Conservation (phyloP, 2,797 vertebrate genomes). For the Myripristis murdjan region DNA sequence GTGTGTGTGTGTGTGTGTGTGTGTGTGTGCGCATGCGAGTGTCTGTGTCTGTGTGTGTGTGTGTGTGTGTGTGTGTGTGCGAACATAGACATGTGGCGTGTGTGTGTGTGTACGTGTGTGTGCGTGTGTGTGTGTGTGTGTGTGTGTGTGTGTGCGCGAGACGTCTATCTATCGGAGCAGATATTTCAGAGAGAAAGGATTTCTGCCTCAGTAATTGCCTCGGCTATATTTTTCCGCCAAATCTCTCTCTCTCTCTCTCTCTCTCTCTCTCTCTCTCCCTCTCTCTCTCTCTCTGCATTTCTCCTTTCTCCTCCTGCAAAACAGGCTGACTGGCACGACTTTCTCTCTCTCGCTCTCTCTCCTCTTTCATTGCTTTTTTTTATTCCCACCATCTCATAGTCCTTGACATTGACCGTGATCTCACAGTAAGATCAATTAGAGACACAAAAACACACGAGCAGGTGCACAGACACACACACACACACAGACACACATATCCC, state of each 20-base stretch:
- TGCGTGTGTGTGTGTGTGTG: conserved; percentile 37
- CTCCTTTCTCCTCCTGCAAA: conserved; percentile 51
- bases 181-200: conserved; percentile 82
- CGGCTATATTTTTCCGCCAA: conserved; percentile 66
- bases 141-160: conserved; percentile 66
- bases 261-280: conserved; percentile 10
- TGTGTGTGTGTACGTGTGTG: conserved; percentile 30
- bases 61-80: too few relatives aligned
- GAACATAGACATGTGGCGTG: too few relatives aligned
- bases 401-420: conserved; percentile 65
- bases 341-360: conserved; percentile 40
- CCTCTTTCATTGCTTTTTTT: conserved; percentile 39
- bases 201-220: conserved; percentile 85
- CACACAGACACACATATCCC: not conserved
- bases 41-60: not conserved
- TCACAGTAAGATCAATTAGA: conserved; percentile 53
- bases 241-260: not conserved
- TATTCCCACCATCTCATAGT: conserved; percentile 52
- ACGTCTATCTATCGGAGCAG: conserved; percentile 76
- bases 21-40: not conserved
- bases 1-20: conserved; percentile 10
- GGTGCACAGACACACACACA: not conserved
- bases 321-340: conserved; percentile 13
- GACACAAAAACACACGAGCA: conserved; percentile 15
- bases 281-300: too few relatives aligned